These are phyloP conservation scores for Trididemnum nubilum DNA, from an alignment of 23 tunicate species.

Conservation along the genomic window DNA sequence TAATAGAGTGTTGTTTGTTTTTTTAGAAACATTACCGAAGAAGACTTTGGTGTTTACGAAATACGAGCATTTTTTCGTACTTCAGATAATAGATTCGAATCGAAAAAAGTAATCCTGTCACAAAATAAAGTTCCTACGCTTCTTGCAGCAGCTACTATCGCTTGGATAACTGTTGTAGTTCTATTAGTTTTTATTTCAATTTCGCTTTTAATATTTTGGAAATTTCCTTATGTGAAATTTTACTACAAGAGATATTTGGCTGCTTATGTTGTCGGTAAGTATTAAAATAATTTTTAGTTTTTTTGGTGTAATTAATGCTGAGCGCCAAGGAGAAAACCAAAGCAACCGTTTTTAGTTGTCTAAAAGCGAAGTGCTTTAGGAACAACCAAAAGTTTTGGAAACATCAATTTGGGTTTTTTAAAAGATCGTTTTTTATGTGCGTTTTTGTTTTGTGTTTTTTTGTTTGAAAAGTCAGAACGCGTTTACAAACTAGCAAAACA, in stretches of 20 bases:
- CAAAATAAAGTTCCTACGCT: background rate
- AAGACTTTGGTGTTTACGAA: background rate
- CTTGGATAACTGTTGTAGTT: background rate
- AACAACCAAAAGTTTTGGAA: no score
- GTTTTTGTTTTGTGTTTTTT: no score
- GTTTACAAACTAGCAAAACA: no score
- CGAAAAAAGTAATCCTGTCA: background rate
- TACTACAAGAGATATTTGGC: constrained; percentile 8
- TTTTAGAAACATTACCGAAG: background rate
- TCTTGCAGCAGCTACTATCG: background rate
- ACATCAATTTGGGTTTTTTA: no score
- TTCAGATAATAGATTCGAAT: background rate
- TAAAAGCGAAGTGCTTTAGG: no score
- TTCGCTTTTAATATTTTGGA: background rate
- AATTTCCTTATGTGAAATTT: background rate
- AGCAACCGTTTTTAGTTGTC: no score
- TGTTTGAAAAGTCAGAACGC: no score
- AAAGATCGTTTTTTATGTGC: no score
- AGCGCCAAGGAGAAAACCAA: no score
- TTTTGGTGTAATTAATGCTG: no score
- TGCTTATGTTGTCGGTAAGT: background rate
- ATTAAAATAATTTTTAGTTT: no score
- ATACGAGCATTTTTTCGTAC: background rate
- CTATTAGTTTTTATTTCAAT: background rate
- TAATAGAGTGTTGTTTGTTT: no score